phyloP scores from a whole-genome alignment of 2,888 invertebrate genomes.

The Parthenolecanium corni region DNA sequence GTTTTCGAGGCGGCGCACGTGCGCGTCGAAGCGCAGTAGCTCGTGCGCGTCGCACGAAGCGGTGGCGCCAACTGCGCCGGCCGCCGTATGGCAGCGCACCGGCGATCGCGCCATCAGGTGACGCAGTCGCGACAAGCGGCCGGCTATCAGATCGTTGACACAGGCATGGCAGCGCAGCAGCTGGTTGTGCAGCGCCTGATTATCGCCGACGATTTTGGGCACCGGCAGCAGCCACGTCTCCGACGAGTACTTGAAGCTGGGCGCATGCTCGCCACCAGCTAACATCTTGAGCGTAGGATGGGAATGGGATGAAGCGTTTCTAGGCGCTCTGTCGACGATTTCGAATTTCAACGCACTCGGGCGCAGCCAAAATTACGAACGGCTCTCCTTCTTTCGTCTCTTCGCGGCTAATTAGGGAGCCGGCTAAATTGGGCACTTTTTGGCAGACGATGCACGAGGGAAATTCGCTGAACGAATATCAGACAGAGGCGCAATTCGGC shows the following conservation, averaged over 20 bases:
- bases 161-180: not conserved
- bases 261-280: not conserved
- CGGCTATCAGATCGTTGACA: not conserved
- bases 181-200: not conserved
- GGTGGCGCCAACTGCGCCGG: too few relatives aligned
- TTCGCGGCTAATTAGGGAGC: too few relatives aligned
- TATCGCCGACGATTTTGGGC: constrained; percentile 1
- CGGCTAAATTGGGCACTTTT: too few relatives aligned
- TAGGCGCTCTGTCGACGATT: too few relatives aligned
- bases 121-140: not conserved
- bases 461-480: too few relatives aligned
- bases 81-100: too few relatives aligned
- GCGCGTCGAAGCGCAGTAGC: not conserved
- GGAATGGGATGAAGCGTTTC: too few relatives aligned
- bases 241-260: not conserved
- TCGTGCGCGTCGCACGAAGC: not conserved
- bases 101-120: not conserved
- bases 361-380: too few relatives aligned
- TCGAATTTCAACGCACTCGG: too few relatives aligned
- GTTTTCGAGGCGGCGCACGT: not conserved
- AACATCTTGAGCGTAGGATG: not conserved
- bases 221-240: constrained; percentile 1
- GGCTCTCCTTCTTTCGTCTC: too few relatives aligned
- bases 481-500: too few relatives aligned
- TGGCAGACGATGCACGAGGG: too few relatives aligned